Evolutionary conservation across 2,113 vertebrate species (phyloP), one percentile per base, ranked within the genome.

Genomic region (Scophthalmus maximus): DNA sequence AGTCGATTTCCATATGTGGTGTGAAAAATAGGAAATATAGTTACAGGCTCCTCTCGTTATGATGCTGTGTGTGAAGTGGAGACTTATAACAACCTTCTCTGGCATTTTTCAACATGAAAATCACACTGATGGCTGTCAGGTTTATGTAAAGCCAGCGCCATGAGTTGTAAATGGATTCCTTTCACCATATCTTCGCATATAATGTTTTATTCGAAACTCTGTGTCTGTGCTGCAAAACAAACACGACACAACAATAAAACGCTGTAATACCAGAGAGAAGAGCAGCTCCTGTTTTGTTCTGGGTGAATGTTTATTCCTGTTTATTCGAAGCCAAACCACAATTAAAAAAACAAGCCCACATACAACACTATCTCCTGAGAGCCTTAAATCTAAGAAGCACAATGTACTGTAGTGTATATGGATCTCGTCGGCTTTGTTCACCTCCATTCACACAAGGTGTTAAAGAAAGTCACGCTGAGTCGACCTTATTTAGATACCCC

Each of bases 311-410:
- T 38, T 68, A 11, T 27, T 72, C 15, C 38, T 2, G 5, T n/a
- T 58, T 66, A 32, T 52, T 44, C 34, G n/a, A 78, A 55, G 68
- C 62, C 47, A 62, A 38, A 53, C 44, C 8, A 4, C 68, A 61
- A 64, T 63, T 57, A 32, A 30, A 15, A 55, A 61, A 66, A 75
- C 49, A 70, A 67, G 60, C 14, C 32, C 1, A 30, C 3, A 1
- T 17, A 6, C 34, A 46, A 11, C 7, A 68, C 36, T 17, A 5
- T 38, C 38, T 8, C 26, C 23, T 11, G 9, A 73, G 40, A 67
- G 5, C 12, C 47, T n/a, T 23, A 51, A 51, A 55, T 23, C 44
- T 68, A 15, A 60, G 1, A 68, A 40, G 40, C 4, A 55, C n/a
- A 15, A 27, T 40, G 0, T 29, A 14, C 17, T 70, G 51, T 44